A percentile compares a stretch with the other conserved stretches of the same genome.
phyloP scores from a whole-genome alignment of 1,140 invertebrate species.

The Heterodera carotae region DNA sequence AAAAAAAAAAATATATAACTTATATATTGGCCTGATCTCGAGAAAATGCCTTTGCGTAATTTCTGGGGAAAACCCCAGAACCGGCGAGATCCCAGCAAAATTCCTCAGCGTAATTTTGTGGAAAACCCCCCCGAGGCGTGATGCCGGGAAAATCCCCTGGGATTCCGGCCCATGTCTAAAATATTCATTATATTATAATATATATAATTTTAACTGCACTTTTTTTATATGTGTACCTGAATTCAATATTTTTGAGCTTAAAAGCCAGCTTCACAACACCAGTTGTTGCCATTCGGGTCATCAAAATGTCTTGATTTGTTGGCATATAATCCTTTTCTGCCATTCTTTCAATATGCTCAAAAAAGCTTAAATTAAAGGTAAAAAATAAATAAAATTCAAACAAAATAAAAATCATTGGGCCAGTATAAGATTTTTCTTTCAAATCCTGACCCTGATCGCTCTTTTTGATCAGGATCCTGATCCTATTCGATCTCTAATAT shows the following conservation, averaged over 20 bases:
- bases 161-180: too few relatives aligned
- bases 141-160: too few relatives aligned
- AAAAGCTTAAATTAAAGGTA: slow-evolving; percentile 52
- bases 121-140: too few relatives aligned
- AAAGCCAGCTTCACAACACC: slow-evolving; percentile 89
- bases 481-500: background rate
- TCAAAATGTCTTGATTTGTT: slow-evolving; percentile 91
- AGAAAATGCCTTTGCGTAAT: too few relatives aligned
- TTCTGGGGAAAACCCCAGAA: too few relatives aligned
- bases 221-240: slow-evolving; percentile 47
- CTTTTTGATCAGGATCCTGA: too few relatives aligned
- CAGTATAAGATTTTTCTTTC: background rate
- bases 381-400: background rate
- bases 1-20: too few relatives aligned
- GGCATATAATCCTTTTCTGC: slow-evolving; percentile 71
- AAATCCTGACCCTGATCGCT: too few relatives aligned
- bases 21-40: too few relatives aligned
- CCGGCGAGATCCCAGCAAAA: too few relatives aligned
- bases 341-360: slow-evolving; percentile 88
- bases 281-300: slow-evolving; percentile 91
- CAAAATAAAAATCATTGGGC: background rate
- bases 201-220: background rate
- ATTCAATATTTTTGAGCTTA: slow-evolving; percentile 67
- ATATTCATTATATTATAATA: too few relatives aligned
- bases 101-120: too few relatives aligned